A percentile compares a stretch with the other conserved stretches of the same genome.
These are phyloP conservation scores for Oryzias curvinotus DNA, from an alignment of 2,113 vertebrate species.

Conservation along the genomic window DNA sequence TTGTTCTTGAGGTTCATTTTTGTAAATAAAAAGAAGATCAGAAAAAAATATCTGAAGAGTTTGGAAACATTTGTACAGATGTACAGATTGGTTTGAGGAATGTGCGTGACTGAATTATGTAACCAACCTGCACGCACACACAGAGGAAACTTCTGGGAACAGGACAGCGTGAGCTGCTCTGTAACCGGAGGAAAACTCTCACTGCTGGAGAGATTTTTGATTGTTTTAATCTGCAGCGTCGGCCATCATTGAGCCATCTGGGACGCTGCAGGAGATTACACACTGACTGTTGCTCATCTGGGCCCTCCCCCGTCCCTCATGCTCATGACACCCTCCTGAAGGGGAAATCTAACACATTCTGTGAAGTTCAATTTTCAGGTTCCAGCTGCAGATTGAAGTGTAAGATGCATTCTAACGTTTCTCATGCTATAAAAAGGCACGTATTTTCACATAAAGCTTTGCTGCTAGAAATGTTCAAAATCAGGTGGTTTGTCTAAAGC, in stretches of 20 bases:
- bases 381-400: background rate
- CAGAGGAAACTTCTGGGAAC: constrained; percentile 19
- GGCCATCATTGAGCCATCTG: constrained; percentile 72
- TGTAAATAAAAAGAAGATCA: no score
- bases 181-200: constrained; percentile 23
- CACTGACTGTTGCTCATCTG: constrained; percentile 61
- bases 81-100: constrained; percentile 2
- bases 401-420: background rate
- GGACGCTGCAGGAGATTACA: constrained; percentile 77
- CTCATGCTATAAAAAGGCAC: no score
- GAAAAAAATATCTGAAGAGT: background rate
- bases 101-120: constrained; percentile 10
- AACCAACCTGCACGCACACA: background rate
- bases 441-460: background rate
- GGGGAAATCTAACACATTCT: constrained; percentile 16
- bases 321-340: constrained; percentile 28
- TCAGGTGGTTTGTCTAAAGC: background rate
- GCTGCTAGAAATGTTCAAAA: background rate
- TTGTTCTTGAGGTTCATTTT: background rate
- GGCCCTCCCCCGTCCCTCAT: constrained; percentile 28
- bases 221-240: constrained; percentile 73
- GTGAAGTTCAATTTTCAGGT: constrained; percentile 2
- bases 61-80: background rate
- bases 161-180: constrained; percentile 19
- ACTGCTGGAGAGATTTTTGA: constrained; percentile 53